Evolutionary conservation across 2,797 vertebrate genomes (phyloP).

Genomic region (Thamnophis elegans): DNA sequence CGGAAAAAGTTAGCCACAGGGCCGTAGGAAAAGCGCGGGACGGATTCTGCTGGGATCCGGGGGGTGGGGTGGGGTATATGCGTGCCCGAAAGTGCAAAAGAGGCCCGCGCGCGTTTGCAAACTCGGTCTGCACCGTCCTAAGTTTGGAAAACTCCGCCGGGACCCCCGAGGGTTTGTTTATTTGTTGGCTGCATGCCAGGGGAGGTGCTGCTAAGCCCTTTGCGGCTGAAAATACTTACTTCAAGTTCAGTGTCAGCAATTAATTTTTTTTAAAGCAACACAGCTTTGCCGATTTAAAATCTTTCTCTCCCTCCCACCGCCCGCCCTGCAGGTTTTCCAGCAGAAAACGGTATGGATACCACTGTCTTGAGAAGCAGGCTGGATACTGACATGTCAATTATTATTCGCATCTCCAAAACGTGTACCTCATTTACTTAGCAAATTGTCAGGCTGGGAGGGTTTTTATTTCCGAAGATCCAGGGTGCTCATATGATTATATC

Average conservation of each 20-base stretch:
- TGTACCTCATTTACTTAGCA: neutral
- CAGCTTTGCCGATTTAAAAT: neutral
- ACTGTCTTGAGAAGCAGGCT: neutral
- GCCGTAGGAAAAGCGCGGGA: conserved; percentile 60
- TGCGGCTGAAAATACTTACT: too few species aligned
- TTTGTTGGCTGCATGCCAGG: neutral
- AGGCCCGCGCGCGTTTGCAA: conserved; percentile 20
- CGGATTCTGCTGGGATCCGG: conserved; percentile 46
- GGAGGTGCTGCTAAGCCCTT: neutral
- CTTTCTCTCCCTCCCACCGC: too few species aligned
- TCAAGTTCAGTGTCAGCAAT: neutral
- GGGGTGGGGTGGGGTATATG: neutral
- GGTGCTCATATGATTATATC: neutral
- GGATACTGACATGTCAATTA: neutral
- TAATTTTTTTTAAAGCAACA: neutral
- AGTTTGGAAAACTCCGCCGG: neutral
- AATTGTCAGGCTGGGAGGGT: neutral
- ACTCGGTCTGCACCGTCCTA: neutral
- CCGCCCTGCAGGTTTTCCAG: neutral
- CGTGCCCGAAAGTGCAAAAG: neutral
- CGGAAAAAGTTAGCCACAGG: conserved; percentile 19
- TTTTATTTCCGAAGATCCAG: neutral
- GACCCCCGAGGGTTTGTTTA: neutral
- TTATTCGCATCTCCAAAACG: neutral
- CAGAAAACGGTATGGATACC: neutral